phyloP scores from a whole-genome alignment of 2,888 invertebrate genomes.

The Noctua comes region DNA sequence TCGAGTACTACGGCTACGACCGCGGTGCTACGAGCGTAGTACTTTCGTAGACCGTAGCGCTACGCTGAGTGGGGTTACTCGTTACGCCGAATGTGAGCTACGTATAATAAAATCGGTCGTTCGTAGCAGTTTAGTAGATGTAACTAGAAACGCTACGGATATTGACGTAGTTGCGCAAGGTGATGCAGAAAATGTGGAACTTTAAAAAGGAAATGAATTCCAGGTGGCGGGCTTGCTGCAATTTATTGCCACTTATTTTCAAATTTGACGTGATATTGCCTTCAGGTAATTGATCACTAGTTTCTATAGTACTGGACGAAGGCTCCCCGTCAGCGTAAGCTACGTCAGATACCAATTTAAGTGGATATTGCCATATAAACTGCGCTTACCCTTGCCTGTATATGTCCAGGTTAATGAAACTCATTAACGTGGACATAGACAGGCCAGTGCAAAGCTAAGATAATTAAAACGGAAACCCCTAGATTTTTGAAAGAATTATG shows the following conservation, averaged over 20 bases:
- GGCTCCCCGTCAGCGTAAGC: neutral
- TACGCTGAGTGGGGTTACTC: constrained; percentile 67
- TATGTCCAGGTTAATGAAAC: no score
- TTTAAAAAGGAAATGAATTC: constrained; percentile 44
- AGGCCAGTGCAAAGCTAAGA: neutral
- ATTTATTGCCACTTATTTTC: constrained; percentile 51
- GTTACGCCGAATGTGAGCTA: constrained; percentile 61
- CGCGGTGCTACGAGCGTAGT: constrained; percentile 69
- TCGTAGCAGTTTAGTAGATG: constrained; percentile 60
- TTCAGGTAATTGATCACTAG: constrained; percentile 10
- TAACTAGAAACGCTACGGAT: constrained; percentile 50
- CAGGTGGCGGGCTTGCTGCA: constrained; percentile 24
- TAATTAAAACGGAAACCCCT: neutral
- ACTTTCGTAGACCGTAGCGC: constrained; percentile 68
- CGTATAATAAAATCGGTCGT: constrained; percentile 63
- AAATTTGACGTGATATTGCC: constrained; percentile 30
- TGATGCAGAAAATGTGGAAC: constrained; percentile 37
- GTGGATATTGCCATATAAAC: neutral
- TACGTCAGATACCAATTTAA: neutral
- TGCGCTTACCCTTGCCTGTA: neutral
- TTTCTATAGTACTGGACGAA: neutral
- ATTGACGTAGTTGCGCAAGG: constrained; percentile 39
- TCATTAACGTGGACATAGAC: no score
- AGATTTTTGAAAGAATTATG: neutral
- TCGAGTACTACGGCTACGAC: constrained; percentile 72